phyloP scores from a whole-genome alignment of 2,113 vertebrate species.

The Pheucticus melanocephalus region DNA sequence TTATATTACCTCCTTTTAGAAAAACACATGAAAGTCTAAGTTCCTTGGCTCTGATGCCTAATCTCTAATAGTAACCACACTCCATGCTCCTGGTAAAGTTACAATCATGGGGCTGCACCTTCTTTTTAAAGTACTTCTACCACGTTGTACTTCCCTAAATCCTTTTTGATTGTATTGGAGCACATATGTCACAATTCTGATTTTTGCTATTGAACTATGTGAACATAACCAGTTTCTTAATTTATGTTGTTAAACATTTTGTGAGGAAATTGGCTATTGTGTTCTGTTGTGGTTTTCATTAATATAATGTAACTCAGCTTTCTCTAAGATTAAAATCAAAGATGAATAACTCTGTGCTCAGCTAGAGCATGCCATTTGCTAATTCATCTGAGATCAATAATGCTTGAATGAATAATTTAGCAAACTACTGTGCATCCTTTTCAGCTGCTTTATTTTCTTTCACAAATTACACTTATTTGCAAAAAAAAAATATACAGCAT shows the following conservation, averaged over 20 bases:
- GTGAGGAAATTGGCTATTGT: slow-evolving; percentile 30
- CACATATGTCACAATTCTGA: background rate
- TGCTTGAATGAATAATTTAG: slow-evolving; percentile 67
- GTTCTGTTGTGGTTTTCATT: slow-evolving; percentile 38
- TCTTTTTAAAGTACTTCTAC: background rate
- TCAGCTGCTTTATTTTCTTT: slow-evolving; percentile 8
- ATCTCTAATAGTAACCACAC: background rate
- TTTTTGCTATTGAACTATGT: background rate
- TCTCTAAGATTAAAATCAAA: slow-evolving; percentile 58
- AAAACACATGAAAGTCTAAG: background rate
- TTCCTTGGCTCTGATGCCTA: background rate
- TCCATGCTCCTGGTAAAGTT: background rate
- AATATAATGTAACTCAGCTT: slow-evolving; percentile 12
- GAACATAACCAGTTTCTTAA: background rate
- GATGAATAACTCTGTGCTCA: slow-evolving; percentile 33
- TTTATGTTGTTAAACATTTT: slow-evolving; percentile 32
- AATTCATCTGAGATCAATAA: slow-evolving; percentile 67
- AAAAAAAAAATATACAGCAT: background rate
- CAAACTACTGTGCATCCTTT: slow-evolving; percentile 1
- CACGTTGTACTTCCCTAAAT: background rate
- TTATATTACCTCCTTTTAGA: background rate
- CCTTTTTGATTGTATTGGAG: background rate
- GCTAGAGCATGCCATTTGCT: slow-evolving; percentile 25
- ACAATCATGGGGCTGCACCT: background rate
- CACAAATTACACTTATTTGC: background rate